Evolutionary conservation across 2,113 vertebrate genomes (phyloP).

Genomic region (Gadus chalcogrammus): DNA sequence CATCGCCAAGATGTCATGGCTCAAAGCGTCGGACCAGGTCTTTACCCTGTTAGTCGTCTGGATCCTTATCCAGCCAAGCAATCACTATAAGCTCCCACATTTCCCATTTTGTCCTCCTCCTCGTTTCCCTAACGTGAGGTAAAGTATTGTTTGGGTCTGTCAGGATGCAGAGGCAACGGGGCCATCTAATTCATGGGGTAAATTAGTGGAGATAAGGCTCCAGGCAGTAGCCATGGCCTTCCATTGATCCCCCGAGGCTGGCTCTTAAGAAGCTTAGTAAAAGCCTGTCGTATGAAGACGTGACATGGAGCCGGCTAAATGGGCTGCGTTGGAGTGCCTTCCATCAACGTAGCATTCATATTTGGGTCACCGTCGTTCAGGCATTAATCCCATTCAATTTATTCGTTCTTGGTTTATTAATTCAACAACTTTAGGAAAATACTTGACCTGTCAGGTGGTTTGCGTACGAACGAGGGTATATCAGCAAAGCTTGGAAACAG

Average conservation of each 20-base stretch:
- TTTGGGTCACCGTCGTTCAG: constrained; percentile 64
- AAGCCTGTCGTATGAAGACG: constrained; percentile 74
- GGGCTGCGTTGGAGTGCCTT: constrained; percentile 68
- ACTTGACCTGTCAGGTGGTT: constrained; percentile 2
- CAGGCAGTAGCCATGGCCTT: constrained; percentile 69
- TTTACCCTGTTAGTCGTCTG: constrained; percentile 8
- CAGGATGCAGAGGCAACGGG: constrained; percentile 50
- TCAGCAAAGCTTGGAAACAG: constrained; percentile 37
- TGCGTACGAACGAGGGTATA: constrained; percentile 21
- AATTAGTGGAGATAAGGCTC: constrained; percentile 75
- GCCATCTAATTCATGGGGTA: constrained; percentile 66
- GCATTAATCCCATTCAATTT: constrained; percentile 67
- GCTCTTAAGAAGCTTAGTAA: constrained; percentile 79
- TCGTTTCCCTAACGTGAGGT: too few relatives aligned
- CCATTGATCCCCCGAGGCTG: constrained; percentile 71
- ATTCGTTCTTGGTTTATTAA: constrained; percentile 61
- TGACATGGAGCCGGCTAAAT: constrained; percentile 74
- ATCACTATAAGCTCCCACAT: constrained; percentile 35
- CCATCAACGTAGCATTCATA: constrained; percentile 69
- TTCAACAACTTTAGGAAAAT: constrained; percentile 49
- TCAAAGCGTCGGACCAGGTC: constrained; percentile 9
- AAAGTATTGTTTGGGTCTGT: constrained; percentile 52
- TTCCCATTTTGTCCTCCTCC: constrained; percentile 41
- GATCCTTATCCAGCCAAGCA: constrained; percentile 38
- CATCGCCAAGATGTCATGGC: constrained; percentile 44